Percentiles rank a stretch among this genome's conserved stretches.
Conservation (phyloP, 1,140 invertebrate genomes). For the Drosophila elegans region DNA sequence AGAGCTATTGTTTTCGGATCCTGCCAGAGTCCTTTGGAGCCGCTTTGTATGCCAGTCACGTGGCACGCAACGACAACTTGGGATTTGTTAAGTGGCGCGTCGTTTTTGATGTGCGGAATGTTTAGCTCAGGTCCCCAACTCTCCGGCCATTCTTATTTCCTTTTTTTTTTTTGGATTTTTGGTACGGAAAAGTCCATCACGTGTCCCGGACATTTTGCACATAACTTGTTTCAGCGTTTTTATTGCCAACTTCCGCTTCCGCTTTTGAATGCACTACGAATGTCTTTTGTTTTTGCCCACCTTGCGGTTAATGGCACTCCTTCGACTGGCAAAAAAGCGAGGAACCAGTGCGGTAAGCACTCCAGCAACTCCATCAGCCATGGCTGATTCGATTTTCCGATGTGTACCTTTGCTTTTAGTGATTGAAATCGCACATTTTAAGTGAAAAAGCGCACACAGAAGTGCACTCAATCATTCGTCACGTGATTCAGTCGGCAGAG, state of each 20-base stretch:
- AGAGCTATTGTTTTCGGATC: constrained; percentile 74
- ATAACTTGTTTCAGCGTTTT: constrained; percentile 79
- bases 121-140: constrained; percentile 30
- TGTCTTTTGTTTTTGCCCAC: constrained; percentile 54
- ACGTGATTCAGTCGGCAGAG: constrained; percentile 55
- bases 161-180: constrained; percentile 14
- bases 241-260: constrained; percentile 75
- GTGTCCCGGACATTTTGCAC: constrained; percentile 74
- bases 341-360: constrained; percentile 8
- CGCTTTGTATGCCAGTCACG: constrained; percentile 70
- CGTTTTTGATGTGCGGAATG: constrained; percentile 74
- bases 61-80: constrained; percentile 82
- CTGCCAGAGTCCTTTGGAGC: constrained; percentile 20
- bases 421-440: constrained; percentile 83
- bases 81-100: constrained; percentile 80
- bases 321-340: constrained; percentile 7
- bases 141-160: not conserved
- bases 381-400: constrained; percentile 53
- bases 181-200: constrained; percentile 54
- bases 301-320: constrained; percentile 62
- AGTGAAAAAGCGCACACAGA: constrained; percentile 80
- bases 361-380: constrained; percentile 47
- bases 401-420: constrained; percentile 82
- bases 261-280: constrained; percentile 34
- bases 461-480: constrained; percentile 82